These are phyloP conservation scores for Bugula neritina DNA, from an alignment of 2,888 invertebrate genomes.

Conservation along the genomic window DNA sequence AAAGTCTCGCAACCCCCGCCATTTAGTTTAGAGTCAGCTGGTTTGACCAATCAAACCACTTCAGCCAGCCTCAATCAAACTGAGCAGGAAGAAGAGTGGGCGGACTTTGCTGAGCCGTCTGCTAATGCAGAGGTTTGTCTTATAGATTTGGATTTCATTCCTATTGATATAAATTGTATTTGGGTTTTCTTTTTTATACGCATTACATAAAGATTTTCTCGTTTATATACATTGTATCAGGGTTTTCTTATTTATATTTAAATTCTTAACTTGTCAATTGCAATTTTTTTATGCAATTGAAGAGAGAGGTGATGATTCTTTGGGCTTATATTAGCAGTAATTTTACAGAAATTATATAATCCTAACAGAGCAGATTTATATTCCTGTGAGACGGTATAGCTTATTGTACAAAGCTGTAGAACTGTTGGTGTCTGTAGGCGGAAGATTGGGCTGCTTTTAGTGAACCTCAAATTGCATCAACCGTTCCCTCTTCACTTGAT, in stretches of 20 bases:
- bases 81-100: slow-evolving; percentile 9
- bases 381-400: no score
- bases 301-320: no score
- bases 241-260: no score
- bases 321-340: no score
- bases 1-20: not conserved
- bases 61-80: not conserved
- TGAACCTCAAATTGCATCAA: not conserved
- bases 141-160: not conserved
- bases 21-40: not conserved
- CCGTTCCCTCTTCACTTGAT: not conserved
- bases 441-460: slow-evolving; percentile 21
- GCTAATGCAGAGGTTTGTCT: not conserved
- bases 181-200: not conserved
- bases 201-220: no score
- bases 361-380: no score
- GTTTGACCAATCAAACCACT: not conserved
- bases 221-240: no score
- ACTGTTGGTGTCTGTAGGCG: no score
- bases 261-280: no score
- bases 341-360: no score
- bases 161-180: not conserved
- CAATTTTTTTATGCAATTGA: no score
- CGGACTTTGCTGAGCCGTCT: slow-evolving; percentile 1
- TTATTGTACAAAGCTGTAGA: no score